Conservation (phyloP, 92 coral and sea anemone species). For the Phenganax stokvisi region DNA sequence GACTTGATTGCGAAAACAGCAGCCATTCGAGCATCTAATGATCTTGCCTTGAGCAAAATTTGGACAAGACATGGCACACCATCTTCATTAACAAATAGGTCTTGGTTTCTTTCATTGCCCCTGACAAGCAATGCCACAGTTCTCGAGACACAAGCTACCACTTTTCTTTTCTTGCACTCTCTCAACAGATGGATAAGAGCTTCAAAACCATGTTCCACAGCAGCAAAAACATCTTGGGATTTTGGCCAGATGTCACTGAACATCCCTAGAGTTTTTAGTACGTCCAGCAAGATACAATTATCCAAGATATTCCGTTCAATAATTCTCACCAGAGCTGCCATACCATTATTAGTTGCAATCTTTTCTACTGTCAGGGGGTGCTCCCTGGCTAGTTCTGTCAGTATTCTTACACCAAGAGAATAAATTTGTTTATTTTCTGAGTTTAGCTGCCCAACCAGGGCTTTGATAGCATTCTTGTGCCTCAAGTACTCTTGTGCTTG, state of each 20-base stretch:
- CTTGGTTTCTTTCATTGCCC: conserved; percentile 74
- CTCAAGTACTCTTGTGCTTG: conserved; percentile 56
- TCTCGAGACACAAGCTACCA: conserved; percentile 76
- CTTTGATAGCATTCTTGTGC: conserved; percentile 50
- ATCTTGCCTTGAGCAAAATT: conserved; percentile 52
- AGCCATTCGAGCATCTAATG: conserved; percentile 88
- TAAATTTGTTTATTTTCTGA: conserved; percentile 60
- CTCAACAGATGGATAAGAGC: conserved; percentile 62
- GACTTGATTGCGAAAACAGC: conserved; percentile 79
- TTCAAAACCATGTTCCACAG: conserved; percentile 64
- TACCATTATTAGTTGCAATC: conserved; percentile 67
- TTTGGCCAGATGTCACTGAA: conserved; percentile 67
- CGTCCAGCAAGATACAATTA: conserved; percentile 70
- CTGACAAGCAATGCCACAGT: conserved; percentile 66
- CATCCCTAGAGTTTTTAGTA: conserved; percentile 57
- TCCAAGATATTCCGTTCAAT: conserved; percentile 54
- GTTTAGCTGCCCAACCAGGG: conserved; percentile 57
- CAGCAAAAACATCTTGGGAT: conserved; percentile 69
- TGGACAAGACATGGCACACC: conserved; percentile 79
- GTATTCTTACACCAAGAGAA: conserved; percentile 62
- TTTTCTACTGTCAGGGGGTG: conserved; percentile 56
- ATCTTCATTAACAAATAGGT: conserved; percentile 80
- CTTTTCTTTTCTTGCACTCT: conserved; percentile 71
- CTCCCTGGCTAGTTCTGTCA: conserved; percentile 60
- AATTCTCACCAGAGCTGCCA: conserved; percentile 63